These are phyloP conservation scores for Zophobas atratus DNA, from an alignment of 1,140 invertebrate genomes.

Conservation along the genomic window DNA sequence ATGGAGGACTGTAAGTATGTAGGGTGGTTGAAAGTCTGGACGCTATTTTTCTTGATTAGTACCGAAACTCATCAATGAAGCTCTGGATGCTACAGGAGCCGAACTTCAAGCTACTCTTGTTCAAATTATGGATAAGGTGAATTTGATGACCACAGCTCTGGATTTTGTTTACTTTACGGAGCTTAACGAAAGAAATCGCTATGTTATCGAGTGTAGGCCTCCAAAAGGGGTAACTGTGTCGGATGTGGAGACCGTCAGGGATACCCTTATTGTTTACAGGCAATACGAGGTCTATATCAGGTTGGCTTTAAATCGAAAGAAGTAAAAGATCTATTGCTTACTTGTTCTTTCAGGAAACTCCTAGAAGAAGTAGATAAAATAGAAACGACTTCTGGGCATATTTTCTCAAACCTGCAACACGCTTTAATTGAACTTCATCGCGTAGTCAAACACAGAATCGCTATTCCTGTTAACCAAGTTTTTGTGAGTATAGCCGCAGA, in stretches of 20 bases:
- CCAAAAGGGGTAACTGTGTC: slow-evolving; percentile 47
- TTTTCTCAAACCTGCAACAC: background rate
- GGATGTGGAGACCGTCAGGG: slow-evolving; percentile 69
- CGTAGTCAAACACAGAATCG: slow-evolving; percentile 68
- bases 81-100: slow-evolving; percentile 70
- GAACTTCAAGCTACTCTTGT: slow-evolving; percentile 72
- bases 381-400: slow-evolving; percentile 58
- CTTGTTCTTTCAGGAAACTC: slow-evolving; percentile 70
- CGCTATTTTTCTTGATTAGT: slow-evolving; percentile 67
- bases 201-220: slow-evolving; percentile 16
- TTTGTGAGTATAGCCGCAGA: slow-evolving; percentile 68
- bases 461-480: slow-evolving; percentile 75
- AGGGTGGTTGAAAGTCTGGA: background rate
- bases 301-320: slow-evolving; percentile 55
- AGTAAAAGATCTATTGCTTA: too few relatives aligned
- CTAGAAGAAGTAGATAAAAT: slow-evolving; percentile 71
- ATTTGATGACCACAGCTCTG: slow-evolving; percentile 73
- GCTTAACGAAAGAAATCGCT: slow-evolving; percentile 56
- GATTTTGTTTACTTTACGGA: slow-evolving; percentile 68
- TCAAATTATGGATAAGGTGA: slow-evolving; percentile 74
- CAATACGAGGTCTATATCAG: slow-evolving; percentile 76
- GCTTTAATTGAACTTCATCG: background rate
- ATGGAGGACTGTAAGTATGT: slow-evolving; percentile 76
- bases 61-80: slow-evolving; percentile 74
- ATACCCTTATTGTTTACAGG: slow-evolving; percentile 72